phyloP scores from a whole-genome alignment of 2,797 vertebrate species.

The Arrhamphus sclerolepis region DNA sequence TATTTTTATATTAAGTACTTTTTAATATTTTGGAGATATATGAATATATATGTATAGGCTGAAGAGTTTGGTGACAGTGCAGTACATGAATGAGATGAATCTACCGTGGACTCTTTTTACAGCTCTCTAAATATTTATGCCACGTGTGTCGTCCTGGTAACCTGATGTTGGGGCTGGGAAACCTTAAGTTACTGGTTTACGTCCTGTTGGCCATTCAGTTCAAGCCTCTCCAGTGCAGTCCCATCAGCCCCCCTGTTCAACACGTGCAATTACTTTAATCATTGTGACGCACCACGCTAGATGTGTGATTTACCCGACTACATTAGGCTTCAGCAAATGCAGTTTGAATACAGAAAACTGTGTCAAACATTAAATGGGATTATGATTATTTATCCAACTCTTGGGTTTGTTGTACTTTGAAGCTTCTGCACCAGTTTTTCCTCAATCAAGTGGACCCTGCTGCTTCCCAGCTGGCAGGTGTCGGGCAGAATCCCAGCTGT shows the following conservation, averaged over 20 bases:
- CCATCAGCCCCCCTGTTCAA: slow-evolving; percentile 56
- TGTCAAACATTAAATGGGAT: slow-evolving; percentile 82
- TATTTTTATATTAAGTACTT: slow-evolving; percentile 89
- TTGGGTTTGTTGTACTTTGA: slow-evolving; percentile 76
- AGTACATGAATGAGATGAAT: slow-evolving; percentile 70
- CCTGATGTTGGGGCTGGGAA: slow-evolving; percentile 71
- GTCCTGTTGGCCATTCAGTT: slow-evolving; percentile 68
- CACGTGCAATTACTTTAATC: slow-evolving; percentile 54
- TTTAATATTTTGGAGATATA: slow-evolving; percentile 86
- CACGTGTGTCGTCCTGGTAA: slow-evolving; percentile 73
- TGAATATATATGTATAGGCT: slow-evolving; percentile 82
- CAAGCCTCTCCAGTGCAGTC: slow-evolving; percentile 51
- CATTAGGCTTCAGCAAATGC: slow-evolving; percentile 46
- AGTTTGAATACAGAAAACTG: slow-evolving; percentile 46
- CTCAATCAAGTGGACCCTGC: slow-evolving; percentile 61
- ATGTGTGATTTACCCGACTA: slow-evolving; percentile 43
- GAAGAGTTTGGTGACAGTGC: slow-evolving; percentile 74
- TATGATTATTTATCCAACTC: slow-evolving; percentile 77
- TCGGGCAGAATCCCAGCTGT: slow-evolving; percentile 32
- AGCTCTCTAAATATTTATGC: slow-evolving; percentile 75
- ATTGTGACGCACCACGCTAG: slow-evolving; percentile 64
- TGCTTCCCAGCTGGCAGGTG: slow-evolving; percentile 49
- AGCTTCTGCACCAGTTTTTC: slow-evolving; percentile 49
- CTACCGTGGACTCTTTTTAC: slow-evolving; percentile 72
- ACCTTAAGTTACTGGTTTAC: slow-evolving; percentile 78